Base-by-base conservation (phyloP, 2,113 vertebrate genomes). In the Paedocypris sp. region DNA sequence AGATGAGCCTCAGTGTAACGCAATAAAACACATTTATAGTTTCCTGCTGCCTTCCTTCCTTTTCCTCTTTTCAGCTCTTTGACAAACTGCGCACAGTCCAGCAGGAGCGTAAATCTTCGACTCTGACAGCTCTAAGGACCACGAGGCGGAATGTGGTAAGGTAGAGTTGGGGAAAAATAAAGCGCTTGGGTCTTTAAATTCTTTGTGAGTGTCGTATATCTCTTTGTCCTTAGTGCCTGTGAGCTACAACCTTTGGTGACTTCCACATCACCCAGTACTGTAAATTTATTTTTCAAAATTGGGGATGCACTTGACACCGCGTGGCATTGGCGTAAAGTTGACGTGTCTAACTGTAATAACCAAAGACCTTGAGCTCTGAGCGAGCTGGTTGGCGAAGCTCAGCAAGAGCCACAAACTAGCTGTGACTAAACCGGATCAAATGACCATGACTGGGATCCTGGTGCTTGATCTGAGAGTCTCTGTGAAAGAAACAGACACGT, bases 11-110 rank as follows among this genome's bases (percentile, higher is more conserved):
- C 69, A 66, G 79, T 66, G 67, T 50, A 46, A 73, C 25, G 77
- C 74, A 73, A 84, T 86, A 82, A 86, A 86, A 73, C 76, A 83
- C 18, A 41, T 84, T 84, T 85, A 84, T 85, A 67, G 80, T 46
- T 51, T 72, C 76, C 73, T n/a, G 57, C 70, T 78, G 77, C 75
- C 69, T 77, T 70, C 66, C 65, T 79, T 76, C 76, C 73, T 78
- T 81, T 66, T 12, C 51, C 57, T 67, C 79, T 83, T 84, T 79
- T 83, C 81, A 79, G 80, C 75, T 64, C 45, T 54, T 36, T 85
- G 83, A 86, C 78, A 80, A 81, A 86, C 79, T 81, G 73, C 73
- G 68, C 73, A 77, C 76, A 68, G 49, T 18, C 54, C 10, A 48
- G 71, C 72, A 70, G 60, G 68, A 65, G 63, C 67, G 75, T 86